Evolutionary conservation across 1,140 invertebrate genomes (phyloP), one percentile per base, ranked within the genome.

Genomic region (Caerostris darwini): DNA sequence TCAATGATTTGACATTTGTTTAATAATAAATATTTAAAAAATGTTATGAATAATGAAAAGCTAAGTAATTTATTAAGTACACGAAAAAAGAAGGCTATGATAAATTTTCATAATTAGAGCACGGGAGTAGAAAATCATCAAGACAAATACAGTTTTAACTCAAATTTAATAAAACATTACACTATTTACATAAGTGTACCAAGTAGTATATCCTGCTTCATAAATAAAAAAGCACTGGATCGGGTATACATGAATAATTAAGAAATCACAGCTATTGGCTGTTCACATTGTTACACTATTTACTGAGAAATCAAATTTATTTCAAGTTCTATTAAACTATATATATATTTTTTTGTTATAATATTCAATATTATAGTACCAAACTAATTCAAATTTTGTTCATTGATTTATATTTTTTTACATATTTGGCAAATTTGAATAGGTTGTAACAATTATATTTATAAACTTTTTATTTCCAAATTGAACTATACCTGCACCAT

Each of bases 121-220:
- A 34, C 34, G 2, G 34, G 34, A 34, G 34, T 34, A 67, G 12
- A 10, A 67, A 67, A 67, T 67, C 12, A 59, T 3, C 3, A 19
- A 59, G 17, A 56, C 83, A 85, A 7, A n/a, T 17, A 50, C 64
- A 88, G n/a, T 54, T 86, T 87, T 89, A 94, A 94, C 92, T 94
- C 71, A 94, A 94, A 82, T 94, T 94, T 94, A 94, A 94, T 94
- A 94, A 94, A 87, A 88, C 92, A 94, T 87, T 93, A 93, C 67
- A 93, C 83, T 94, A 94, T 94, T 59, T 94, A 94, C 92, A 94
- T 77, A 81, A 88, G 59, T 59, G 34, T 53, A 64, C 58, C 90
- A 91, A 91, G 71, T 91, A 58, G 34, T 81, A 61, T 59, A 59
- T 94, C 67, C 86, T 89, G 61, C 61, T n/a, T 19, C 54, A 81